phyloP scores from a whole-genome alignment of 2,113 vertebrate species.

The Stictonetta naevosa region DNA sequence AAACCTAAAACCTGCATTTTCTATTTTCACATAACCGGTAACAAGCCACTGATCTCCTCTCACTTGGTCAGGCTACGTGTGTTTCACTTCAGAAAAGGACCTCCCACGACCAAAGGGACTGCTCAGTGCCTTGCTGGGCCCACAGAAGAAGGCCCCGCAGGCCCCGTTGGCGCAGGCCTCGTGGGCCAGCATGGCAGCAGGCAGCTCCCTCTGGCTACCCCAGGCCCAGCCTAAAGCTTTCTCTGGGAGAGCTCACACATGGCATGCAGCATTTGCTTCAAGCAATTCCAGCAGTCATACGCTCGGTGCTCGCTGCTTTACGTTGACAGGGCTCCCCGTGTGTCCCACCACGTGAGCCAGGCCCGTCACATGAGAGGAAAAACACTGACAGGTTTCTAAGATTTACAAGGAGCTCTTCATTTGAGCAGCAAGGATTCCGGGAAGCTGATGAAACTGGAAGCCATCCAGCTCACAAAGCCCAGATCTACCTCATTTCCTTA shows the following conservation, averaged over 20 bases:
- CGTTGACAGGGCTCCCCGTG: background rate
- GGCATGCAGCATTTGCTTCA: background rate
- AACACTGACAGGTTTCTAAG: slow-evolving; percentile 48
- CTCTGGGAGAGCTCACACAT: background rate
- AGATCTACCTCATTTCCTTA: slow-evolving; percentile 69
- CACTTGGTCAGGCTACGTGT: background rate
- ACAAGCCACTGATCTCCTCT: background rate
- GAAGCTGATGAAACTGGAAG: slow-evolving; percentile 72
- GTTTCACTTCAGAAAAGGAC: background rate
- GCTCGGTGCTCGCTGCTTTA: background rate
- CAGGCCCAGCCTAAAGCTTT: background rate
- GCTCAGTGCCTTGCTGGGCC: background rate
- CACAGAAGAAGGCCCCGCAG: background rate
- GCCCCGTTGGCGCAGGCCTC: rapidly evolving
- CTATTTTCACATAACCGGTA: background rate
- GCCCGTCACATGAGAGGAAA: slow-evolving; percentile 6
- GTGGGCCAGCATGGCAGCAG: background rate
- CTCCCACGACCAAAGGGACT: background rate
- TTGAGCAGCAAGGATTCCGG: background rate
- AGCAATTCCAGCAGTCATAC: background rate
- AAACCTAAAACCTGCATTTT: slow-evolving; percentile 20
- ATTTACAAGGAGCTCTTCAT: slow-evolving; percentile 67
- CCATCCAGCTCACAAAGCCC: slow-evolving; percentile 49
- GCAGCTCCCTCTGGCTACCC: background rate
- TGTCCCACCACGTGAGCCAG: rapidly evolving